Conservation (phyloP, 2,888 invertebrate genomes). For the Phasia obesa region DNA sequence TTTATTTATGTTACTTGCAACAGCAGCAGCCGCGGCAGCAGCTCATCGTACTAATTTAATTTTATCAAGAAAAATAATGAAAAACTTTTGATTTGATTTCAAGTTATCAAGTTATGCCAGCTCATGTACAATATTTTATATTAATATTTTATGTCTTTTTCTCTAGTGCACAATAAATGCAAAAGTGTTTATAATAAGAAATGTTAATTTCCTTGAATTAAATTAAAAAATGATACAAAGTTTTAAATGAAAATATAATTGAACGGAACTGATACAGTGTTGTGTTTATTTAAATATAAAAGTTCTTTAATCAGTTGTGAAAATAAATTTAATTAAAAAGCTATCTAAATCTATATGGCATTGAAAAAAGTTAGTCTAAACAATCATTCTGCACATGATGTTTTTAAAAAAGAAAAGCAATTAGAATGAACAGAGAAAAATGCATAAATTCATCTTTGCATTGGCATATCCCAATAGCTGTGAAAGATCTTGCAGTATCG, state of each 20-base stretch:
- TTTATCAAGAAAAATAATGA: slow-evolving; percentile 38
- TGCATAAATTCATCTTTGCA: too few species aligned
- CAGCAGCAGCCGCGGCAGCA: slow-evolving; percentile 29
- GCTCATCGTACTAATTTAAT: slow-evolving; percentile 64
- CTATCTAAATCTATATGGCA: too few species aligned
- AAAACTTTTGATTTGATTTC: slow-evolving; percentile 59
- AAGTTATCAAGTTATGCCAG: background rate
- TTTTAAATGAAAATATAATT: background rate
- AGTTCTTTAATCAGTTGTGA: background rate
- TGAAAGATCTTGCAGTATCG: too few species aligned
- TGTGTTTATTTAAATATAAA: background rate
- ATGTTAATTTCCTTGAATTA: slow-evolving; percentile 50
- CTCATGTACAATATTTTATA: slow-evolving; percentile 16
- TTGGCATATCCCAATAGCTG: too few species aligned
- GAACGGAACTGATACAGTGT: background rate
- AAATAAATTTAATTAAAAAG: background rate
- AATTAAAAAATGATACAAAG: slow-evolving; percentile 36
- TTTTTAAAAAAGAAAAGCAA: too few species aligned
- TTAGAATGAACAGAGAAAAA: too few species aligned
- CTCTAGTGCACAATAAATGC: slow-evolving; percentile 22
- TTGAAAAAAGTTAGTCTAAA: too few species aligned
- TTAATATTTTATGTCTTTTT: slow-evolving; percentile 5
- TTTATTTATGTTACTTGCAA: too few species aligned
- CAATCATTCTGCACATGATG: too few species aligned
- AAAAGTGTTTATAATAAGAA: slow-evolving; percentile 56